Conservation (phyloP, 2,113 vertebrate genomes). For the Pelvicachromis taeniatus region DNA sequence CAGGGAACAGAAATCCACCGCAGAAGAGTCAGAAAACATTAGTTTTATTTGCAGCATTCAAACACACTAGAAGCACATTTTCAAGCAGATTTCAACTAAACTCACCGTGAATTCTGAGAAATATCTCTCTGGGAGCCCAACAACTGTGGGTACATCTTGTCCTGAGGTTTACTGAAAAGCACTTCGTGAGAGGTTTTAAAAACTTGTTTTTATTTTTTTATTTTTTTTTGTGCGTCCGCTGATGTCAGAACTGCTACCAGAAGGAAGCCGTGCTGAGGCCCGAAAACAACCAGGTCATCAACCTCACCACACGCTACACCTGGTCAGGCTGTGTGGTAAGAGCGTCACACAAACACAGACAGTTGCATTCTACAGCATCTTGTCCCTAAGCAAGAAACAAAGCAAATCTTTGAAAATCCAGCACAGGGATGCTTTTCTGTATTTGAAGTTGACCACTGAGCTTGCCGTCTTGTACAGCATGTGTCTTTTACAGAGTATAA, state of each 20-base stretch:
- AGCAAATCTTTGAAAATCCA: neutral
- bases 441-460: neutral
- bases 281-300: constrained; percentile 93
- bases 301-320: constrained; percentile 88
- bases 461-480: neutral
- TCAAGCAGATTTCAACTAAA: constrained; percentile 9
- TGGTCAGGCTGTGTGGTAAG: constrained; percentile 92
- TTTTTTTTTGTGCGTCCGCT: neutral
- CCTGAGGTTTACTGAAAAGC: neutral
- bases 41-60: constrained; percentile 7
- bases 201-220: neutral
- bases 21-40: neutral
- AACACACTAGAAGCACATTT: neutral
- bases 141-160: neutral
- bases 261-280: constrained; percentile 88
- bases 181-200: neutral
- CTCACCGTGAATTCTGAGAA: neutral
- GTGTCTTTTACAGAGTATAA: neutral
- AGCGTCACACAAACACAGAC: neutral
- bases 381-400: neutral
- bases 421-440: neutral
- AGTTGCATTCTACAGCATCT: neutral
- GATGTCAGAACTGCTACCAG: constrained; percentile 82
- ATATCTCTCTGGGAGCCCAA: neutral
- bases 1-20: neutral